Evolutionary conservation across 2,797 vertebrate species (phyloP).

Genomic region (Myotis planiceps): DNA sequence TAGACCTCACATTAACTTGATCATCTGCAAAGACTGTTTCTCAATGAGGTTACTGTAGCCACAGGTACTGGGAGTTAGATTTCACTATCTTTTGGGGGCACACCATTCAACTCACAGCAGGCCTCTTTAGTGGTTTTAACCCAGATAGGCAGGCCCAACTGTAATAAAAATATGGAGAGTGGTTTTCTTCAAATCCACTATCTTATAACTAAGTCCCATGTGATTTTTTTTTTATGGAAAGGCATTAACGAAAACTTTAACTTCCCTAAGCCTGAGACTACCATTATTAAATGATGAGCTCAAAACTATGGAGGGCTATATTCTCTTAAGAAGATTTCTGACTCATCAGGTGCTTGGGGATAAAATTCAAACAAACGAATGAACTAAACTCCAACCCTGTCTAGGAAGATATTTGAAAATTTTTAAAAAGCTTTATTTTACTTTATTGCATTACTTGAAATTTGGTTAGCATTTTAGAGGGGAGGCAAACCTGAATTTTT

Average conservation of each 20-base stretch:
- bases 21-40: neutral
- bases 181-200: neutral
- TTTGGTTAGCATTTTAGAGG: constrained; percentile 44
- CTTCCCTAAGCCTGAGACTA: neutral
- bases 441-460: constrained; percentile 50
- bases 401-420: neutral
- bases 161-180: neutral
- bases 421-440: constrained; percentile 7
- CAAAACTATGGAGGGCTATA: neutral
- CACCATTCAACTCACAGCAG: neutral
- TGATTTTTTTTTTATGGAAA: neutral
- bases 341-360: neutral
- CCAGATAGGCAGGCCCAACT: neutral
- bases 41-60: neutral
- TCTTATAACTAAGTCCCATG: neutral
- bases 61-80: neutral
- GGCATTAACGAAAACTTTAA: neutral
- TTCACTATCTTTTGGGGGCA: neutral
- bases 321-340: constrained; percentile 5
- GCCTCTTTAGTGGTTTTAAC: neutral
- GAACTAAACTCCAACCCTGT: neutral
- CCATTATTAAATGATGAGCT: constrained; percentile 11
- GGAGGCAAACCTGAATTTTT: constrained; percentile 53
- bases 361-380: constrained; percentile 1
- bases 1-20: neutral